Base-by-base conservation (phyloP, 2,113 vertebrate species). In the Dolichallabes microphthalmus region DNA sequence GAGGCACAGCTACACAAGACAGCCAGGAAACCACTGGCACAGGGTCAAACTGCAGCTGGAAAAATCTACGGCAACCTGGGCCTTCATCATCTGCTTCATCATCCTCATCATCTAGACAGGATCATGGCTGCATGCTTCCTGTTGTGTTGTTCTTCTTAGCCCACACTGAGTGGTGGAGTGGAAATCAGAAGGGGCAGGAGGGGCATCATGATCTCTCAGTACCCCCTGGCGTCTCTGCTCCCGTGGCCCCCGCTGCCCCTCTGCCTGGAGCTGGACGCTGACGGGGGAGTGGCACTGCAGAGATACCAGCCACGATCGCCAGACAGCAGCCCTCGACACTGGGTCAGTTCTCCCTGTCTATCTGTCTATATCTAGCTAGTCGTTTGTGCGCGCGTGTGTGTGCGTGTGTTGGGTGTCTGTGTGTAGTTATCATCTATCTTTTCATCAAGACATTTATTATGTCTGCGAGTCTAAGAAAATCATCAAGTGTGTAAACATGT, bases 261-360 rank as follows among this genome's bases (percentile, higher is more conserved):
- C 86, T 90, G 80, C 35, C 87, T 90, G 12, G 86, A 93, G 83
- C 89, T 94, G 92, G 93, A 93, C 69, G 91, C 91, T 53, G 93
- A 94, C 0, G 93, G 92, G 77, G 93, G 93, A 0, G 93, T 95
- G 68, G 85, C 93, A 86, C 93, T 95, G 89, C 95, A 95, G 92
- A 93, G 95, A 88, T 95, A 95, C 91, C 95, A 95, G 88, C 86
- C 92, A 79, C 92, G 93, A 58, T 93, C 87, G 68, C 93, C 94
- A 0, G 95, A 95, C 68, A 93, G 91, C 91, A 92, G 88, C 90
- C 92, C 92, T 0, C 91, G 88, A 58, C 93, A 93, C 89, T 93
- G 93, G 95, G 95, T 96, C 86, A 94, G 95, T 94, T 27, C 53
- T 53, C 13, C 57, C n/a, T 58, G 45, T 84, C 17, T 22, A 7